Evolutionary conservation across 2,888 invertebrate genomes (phyloP).

Genomic region (Conomelus anceps): DNA sequence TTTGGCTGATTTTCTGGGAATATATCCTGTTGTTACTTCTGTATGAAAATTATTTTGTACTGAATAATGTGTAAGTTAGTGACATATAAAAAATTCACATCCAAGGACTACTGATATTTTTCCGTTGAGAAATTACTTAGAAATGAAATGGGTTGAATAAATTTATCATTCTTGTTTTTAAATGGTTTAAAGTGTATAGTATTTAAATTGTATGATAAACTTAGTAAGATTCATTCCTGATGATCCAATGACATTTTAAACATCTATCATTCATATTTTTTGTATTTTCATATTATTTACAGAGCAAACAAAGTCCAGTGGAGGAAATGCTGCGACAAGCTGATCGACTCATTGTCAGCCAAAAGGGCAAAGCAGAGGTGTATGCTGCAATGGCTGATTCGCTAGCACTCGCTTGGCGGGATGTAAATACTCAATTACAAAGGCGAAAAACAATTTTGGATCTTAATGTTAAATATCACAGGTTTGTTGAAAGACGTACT

Average conservation of each 20-base stretch:
- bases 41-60: no score
- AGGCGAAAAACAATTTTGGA: conserved; percentile 68
- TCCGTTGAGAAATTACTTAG: no score
- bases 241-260: background rate
- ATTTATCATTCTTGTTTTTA: no score
- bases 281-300: conserved; percentile 32
- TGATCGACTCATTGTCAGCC: conserved; percentile 73
- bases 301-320: conserved; percentile 83
- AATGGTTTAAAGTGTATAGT: no score
- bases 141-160: no score
- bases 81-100: no score
- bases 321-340: conserved; percentile 79
- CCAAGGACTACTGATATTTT: no score
- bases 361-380: conserved; percentile 68
- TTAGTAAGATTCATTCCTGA: no score
- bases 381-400: conserved; percentile 85
- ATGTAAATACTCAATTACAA: conserved; percentile 71
- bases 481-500: conserved; percentile 41
- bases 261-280: background rate
- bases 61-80: no score
- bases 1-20: no score
- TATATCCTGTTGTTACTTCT: no score
- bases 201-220: no score
- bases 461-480: conserved; percentile 70
- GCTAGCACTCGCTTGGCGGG: conserved; percentile 68